Conservation (phyloP, 2,888 invertebrate genomes). For the Ochropleura plecta region DNA sequence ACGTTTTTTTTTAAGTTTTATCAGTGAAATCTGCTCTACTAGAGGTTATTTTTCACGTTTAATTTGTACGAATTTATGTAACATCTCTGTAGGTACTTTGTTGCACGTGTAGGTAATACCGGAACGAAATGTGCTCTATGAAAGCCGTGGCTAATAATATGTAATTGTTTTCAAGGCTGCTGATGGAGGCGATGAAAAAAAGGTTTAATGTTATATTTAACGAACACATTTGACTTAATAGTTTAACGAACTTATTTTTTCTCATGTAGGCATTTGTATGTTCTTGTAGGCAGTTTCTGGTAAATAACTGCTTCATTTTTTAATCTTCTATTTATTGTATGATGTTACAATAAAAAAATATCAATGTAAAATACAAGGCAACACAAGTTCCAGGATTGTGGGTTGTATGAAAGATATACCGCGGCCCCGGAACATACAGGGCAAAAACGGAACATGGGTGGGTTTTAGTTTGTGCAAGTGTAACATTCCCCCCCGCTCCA, state of each 20-base stretch:
- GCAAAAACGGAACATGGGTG: no score
- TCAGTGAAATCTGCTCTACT: neutral
- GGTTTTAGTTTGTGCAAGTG: no score
- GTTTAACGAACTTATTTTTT: neutral
- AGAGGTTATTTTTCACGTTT: neutral
- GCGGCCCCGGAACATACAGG: no score
- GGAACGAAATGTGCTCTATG: constrained; percentile 19
- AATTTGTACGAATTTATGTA: constrained; percentile 9
- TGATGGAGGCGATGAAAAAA: constrained; percentile 15
- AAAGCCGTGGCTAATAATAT: constrained; percentile 23
- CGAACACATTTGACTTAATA: neutral
- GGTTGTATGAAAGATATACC: no score
- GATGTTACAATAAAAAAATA: neutral
- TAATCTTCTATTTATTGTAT: neutral
- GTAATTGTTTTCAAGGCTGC: constrained; percentile 43
- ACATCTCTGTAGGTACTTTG: neutral
- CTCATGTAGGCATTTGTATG: neutral
- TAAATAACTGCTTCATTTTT: neutral
- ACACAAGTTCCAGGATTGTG: neutral
- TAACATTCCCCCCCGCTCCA: no score
- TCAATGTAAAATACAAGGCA: neutral
- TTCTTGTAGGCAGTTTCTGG: neutral
- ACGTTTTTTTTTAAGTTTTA: neutral
- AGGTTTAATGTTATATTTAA: neutral
- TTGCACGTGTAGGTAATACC: constrained; percentile 37